Base-by-base conservation (phyloP, 1,140 invertebrate species). In the Acyrthosiphon pisum region DNA sequence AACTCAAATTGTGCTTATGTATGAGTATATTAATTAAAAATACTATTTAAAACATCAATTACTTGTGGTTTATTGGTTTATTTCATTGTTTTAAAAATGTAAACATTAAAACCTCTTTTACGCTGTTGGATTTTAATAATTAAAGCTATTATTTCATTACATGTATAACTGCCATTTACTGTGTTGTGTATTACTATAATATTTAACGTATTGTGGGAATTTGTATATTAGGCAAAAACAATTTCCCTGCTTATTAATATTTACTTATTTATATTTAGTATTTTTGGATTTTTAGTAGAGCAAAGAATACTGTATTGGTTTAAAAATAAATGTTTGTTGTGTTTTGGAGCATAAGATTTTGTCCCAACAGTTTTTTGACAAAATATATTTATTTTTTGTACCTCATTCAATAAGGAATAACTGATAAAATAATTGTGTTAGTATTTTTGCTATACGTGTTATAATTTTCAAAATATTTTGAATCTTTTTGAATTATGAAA, bases 1-100 rank as follows among this genome's bases (percentile, higher is more conserved):
- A 56, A 90, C 88, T 89, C 35, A 90, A 90, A 60, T 90, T 60
- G n/a, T 37, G 88, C 23, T 23, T 46, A 44, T 68, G 35, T 8
- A 53, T 53, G 35, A 68, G 26, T 41, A 76, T n/a, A 76, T 18
- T 76, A 35, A n/a, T 76, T 11, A 60, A 23, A 20, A 30, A 41
- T 56, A 26, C n/a, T 56, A 56, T 90, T 90, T 90, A 26, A 56
- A 41, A 18, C 26, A 56, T 56, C 23, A 41, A 90, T 26, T 41
- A 26, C 22, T 41, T 90, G 1, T 23, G 35, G 26, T 89, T 86
- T 50, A 89, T 18, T 30, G 87, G 48, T 56, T 30, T 41, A 41
- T 46, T 41, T 53, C 9, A 48, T 88, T 41, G 44, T 60, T 60
- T 41, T 30, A 41, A 35, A 14, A 68, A 68, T 68, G 4, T 6